Base-by-base conservation (phyloP, 2,797 vertebrate species). In the Coendou prehensilis region DNA sequence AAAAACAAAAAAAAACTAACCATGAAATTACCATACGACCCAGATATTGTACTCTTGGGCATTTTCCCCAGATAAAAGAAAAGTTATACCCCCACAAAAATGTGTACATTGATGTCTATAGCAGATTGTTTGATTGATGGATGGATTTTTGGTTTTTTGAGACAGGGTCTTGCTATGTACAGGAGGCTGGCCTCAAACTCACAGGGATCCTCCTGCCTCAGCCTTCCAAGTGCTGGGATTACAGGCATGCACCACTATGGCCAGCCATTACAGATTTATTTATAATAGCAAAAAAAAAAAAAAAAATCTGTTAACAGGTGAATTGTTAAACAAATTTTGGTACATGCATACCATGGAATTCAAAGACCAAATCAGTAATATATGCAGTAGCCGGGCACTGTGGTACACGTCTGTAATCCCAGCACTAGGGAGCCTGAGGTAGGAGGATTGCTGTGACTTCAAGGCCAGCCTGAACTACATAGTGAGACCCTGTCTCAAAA, bases 11-110 rank as follows among this genome's bases (percentile, higher is more conserved):
- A 41, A 71, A 37, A 71, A 71, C 67, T 37, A 71, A 41, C 7
- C 18, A 37, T 71, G 67, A 71, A 71, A 71, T 71, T 71, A 57
- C 54, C 41, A 20, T 28, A 80, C 63, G 73, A 61, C 47, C 8
- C 56, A 91, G 56, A 15, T 56, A 87, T 23, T 80, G 28, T 6
- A 81, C 67, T 80, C 33, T 47, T 41, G 45, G 9, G n/a, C 45
- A 63, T 33, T 86, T 80, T 73, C 45, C 37, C n/a, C 15, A 86
- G 82, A 86, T 45, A 94, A 91, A 81, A 73, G n/a, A 94, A 94
- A 20, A 67, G 15, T 80, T 86, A 90, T n/a, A 6, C n/a, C 41
- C 63, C 69, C n/a, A 86, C 54, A 79, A 67, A 64, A 67, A 67
- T 67, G 63, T 67, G 9, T 67, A 30, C 28, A 67, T 33, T 67